phyloP scores from a whole-genome alignment of 2,888 invertebrate genomes.

The Beris morrisii region DNA sequence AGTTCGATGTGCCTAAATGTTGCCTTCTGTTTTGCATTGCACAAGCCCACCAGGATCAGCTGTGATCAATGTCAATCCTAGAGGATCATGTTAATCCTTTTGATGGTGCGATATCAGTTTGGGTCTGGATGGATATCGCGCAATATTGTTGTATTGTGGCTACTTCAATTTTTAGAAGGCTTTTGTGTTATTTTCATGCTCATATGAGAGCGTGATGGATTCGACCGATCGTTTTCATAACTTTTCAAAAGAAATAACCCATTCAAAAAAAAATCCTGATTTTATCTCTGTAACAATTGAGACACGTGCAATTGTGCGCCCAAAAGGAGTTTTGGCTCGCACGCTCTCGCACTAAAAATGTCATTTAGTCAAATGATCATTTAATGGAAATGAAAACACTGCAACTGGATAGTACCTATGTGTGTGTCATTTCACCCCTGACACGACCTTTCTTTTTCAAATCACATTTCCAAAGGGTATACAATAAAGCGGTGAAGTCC shows the following conservation, averaged over 20 bases:
- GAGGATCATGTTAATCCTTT: constrained; percentile 27
- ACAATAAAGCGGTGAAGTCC: constrained; percentile 5
- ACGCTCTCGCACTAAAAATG: constrained; percentile 22
- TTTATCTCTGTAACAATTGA: constrained; percentile 12
- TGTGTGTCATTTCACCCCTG: constrained; percentile 14
- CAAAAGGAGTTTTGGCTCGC: neutral
- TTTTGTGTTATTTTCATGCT: constrained; percentile 12
- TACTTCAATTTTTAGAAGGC: constrained; percentile 19
- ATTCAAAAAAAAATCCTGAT: constrained; percentile 2
- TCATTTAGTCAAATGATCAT: constrained; percentile 38
- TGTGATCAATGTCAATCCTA: constrained; percentile 13
- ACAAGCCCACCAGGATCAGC: constrained; percentile 7
- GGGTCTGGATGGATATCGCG: no score
- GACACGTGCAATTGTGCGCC: constrained; percentile 22
- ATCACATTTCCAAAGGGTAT: constrained; percentile 10
- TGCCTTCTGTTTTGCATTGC: neutral
- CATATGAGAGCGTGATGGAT: constrained; percentile 7
- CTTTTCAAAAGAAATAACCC: constrained; percentile 12
- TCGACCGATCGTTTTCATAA: constrained; percentile 12
- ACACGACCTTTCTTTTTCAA: neutral
- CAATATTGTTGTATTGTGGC: constrained; percentile 10
- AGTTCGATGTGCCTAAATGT: constrained; percentile 24
- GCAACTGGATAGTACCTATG: neutral
- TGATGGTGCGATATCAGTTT: constrained; percentile 8
- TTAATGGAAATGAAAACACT: constrained; percentile 34